Evolutionary conservation across 1,140 invertebrate species (phyloP).

Genomic region (Phymastichus coffea): DNA sequence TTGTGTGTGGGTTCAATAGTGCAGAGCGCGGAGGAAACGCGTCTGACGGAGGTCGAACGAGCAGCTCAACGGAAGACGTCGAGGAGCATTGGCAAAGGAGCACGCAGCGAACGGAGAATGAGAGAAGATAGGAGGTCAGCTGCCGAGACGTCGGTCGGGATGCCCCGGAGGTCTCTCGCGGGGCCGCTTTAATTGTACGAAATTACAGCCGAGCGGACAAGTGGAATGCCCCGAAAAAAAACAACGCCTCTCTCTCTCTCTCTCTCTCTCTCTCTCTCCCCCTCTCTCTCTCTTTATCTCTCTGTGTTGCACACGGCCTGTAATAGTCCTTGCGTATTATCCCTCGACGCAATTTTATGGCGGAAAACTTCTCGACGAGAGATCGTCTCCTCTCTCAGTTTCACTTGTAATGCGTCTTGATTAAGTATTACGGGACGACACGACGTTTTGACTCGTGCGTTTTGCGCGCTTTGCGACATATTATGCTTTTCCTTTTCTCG

Average conservation of each 20-base stretch:
- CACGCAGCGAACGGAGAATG: not conserved
- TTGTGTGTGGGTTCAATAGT: no score
- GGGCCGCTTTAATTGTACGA: constrained; percentile 28
- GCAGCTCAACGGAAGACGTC: no score
- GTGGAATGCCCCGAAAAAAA: constrained; percentile 26
- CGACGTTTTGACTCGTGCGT: no score
- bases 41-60: no score
- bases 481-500: constrained; percentile 16
- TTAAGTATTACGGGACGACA: constrained; percentile 29
- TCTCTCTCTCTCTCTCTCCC: not conserved
- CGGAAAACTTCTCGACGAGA: no score
- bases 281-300: not conserved
- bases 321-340: constrained; percentile 30
- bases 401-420: constrained; percentile 26
- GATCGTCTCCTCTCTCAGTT: constrained; percentile 26
- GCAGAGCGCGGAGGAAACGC: no score
- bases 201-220: constrained; percentile 28
- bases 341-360: constrained; percentile 9
- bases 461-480: constrained; percentile 21
- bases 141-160: constrained; percentile 1
- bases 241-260: not conserved
- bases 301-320: constrained; percentile 16
- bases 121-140: constrained; percentile 9
- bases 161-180: constrained; percentile 23
- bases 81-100: no score